Evolutionary conservation across 2,113 vertebrate species (phyloP).

Genomic region (Steatornis caripensis): DNA sequence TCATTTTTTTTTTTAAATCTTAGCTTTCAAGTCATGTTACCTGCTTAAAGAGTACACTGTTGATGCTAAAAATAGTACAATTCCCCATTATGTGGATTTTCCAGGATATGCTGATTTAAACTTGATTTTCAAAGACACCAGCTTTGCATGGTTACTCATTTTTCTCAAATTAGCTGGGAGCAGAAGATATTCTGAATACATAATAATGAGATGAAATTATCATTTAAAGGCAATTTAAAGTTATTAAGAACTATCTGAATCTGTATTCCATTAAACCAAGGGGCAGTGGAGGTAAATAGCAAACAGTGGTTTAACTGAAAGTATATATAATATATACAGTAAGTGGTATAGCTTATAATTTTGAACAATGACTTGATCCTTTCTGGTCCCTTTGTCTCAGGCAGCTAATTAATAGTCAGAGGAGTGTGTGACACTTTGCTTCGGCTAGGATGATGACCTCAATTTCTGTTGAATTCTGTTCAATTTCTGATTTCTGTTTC

Average conservation of each 20-base stretch:
- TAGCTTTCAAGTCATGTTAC: background rate
- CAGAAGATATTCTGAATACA: background rate
- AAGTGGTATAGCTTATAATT: background rate
- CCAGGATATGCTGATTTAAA: background rate
- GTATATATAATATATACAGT: background rate
- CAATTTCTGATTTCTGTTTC: background rate
- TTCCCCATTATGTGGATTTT: background rate
- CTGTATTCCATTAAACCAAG: background rate
- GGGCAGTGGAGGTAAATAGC: background rate
- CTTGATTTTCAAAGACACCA: background rate
- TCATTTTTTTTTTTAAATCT: background rate
- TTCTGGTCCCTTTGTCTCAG: background rate
- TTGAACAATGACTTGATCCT: background rate
- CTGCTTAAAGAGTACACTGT: background rate
- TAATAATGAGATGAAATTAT: background rate
- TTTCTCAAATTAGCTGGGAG: background rate
- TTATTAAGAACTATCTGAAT: background rate
- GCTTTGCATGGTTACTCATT: background rate
- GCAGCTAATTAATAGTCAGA: background rate
- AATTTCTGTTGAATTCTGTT: no score
- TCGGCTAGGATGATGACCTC: background rate
- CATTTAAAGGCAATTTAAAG: background rate
- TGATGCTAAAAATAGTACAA: background rate
- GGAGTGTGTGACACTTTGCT: background rate
- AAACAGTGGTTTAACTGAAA: background rate